Base-by-base conservation (phyloP, 2,113 vertebrate genomes). In the Macheiramphus alcinus region DNA sequence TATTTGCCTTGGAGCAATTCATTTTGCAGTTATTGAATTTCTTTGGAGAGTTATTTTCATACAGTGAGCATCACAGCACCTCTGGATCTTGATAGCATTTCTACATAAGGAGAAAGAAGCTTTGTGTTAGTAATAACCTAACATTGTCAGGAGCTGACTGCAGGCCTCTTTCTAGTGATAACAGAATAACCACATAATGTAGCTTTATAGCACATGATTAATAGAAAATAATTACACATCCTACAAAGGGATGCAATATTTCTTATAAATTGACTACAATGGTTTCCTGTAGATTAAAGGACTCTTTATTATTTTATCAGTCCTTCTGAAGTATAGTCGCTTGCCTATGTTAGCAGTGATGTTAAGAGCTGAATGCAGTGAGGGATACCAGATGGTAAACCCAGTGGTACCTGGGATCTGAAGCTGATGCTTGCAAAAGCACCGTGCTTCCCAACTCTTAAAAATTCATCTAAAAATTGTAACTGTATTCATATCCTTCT, bases 211-310 rank as follows among this genome's bases (percentile, higher is more conserved):
- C 94, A 95, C 98, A 98, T 98, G 98, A 98, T 98, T 98, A 98
- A 98, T 98, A 98, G 98, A 98, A 98, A 98, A 98, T 98, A 98
- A 98, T 98, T 98, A 98, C 98, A 98, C 84, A 94, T 98, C 97
- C 97, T 98, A 98, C 98, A 98, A 98, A 98, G 98, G 98, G 98
- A 98, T 97, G 98, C 98, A 98, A 98, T 98, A 98, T 98, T 98
- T 98, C 98, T 98, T 98, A 97, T 98, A 98, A 98, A 98, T 98
- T 98, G 98, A 98, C 98, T 98, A 97, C 97, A 98, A 98, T 98
- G 98, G 98, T 98, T 98, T 98, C 98, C 98, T 98, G 98, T 98
- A 98, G 98, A 98, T 98, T 98, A 98, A 98, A 98, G 98, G 97
- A 98, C 98, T 98, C 98, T 98, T 98, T 98, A 98, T 98, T 98